phyloP scores from a whole-genome alignment of 2,797 vertebrate species.

The Danio tinwini region DNA sequence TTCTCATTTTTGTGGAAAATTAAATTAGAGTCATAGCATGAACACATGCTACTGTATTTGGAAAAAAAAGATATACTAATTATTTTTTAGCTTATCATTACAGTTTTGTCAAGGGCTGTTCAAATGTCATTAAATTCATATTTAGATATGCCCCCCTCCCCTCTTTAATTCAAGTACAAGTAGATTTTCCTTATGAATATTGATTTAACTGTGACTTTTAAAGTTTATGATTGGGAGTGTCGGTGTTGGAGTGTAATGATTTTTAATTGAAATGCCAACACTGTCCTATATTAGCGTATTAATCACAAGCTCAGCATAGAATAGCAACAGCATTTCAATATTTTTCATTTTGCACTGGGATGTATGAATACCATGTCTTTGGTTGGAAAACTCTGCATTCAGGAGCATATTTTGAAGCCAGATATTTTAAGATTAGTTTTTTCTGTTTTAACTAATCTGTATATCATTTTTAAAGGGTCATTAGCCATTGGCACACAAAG shows the following conservation, averaged over 20 bases:
- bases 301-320: conserved; percentile 47
- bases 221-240: conserved; percentile 47
- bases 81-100: conserved; percentile 58
- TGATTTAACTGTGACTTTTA: conserved; percentile 55
- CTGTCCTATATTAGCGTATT: conserved; percentile 30
- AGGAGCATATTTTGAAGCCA: neutral
- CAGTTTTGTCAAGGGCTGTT: conserved; percentile 53
- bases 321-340: conserved; percentile 17
- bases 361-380: conserved; percentile 12
- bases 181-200: conserved; percentile 53
- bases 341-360: conserved; percentile 21
- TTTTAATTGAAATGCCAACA: conserved; percentile 57
- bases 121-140: conserved; percentile 62
- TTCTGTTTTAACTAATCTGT: neutral
- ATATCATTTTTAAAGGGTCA: neutral
- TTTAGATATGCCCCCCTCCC: conserved; percentile 53
- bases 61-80: conserved; percentile 61
- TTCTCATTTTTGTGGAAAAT: conserved; percentile 15
- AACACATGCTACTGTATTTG: conserved; percentile 50
- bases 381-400: neutral
- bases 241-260: conserved; percentile 48
- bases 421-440: conserved; percentile 2
- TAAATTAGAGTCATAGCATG: conserved; percentile 20
- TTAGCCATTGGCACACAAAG: too few relatives aligned
- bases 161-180: conserved; percentile 28